Evolutionary conservation across 2,888 invertebrate species (phyloP), one percentile per base, ranked within the genome.

Genomic region (Xylophagus ater): DNA sequence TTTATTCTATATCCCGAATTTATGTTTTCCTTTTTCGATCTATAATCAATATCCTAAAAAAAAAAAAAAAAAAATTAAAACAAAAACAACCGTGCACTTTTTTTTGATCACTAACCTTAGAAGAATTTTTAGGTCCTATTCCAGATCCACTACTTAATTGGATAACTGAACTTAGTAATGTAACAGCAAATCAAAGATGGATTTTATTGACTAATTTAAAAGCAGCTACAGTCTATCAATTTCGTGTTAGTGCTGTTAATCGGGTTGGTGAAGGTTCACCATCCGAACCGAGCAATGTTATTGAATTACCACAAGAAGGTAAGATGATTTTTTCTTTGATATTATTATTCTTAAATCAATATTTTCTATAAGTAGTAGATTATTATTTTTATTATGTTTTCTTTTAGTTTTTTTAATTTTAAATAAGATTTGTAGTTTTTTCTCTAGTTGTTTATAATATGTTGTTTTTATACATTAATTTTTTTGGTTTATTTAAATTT

Each of bases 241-340:
- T 98, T 65, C 73, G 96, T 45, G 87, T 98, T n/a, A 87, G 87
- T 46, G 93, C 97, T 10, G 84, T 93, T 9, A 98, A 98, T 65
- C 82, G 84, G 34, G 93, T 96, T 2, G 97, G 97, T 1, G 90
- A 94, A 59, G 96, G 97, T 3, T 80, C 84, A 1, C 78, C 89
- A 2, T 93, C 93, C 0, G 81, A 83, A 42, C 83, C 93, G 1
- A 90, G 89, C 48, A 88, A 88, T 55, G 75, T 85, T 37, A 76
- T 98, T 37, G 83, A 85, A 52, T 70, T 98, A 50, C 97, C 97
- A 0, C 94, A 96, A 71, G 93, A 96, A 79, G 89, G 92, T 93
- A 72, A 70, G 74, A 62, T 43, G 9, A 28, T 15, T 29, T 32
- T 32, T 8, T 14, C 18, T 12, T 21, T 7, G 5, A 21, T 21